phyloP scores from a whole-genome alignment of 2,113 vertebrate genomes.

The Rhinopithecus roxellana region DNA sequence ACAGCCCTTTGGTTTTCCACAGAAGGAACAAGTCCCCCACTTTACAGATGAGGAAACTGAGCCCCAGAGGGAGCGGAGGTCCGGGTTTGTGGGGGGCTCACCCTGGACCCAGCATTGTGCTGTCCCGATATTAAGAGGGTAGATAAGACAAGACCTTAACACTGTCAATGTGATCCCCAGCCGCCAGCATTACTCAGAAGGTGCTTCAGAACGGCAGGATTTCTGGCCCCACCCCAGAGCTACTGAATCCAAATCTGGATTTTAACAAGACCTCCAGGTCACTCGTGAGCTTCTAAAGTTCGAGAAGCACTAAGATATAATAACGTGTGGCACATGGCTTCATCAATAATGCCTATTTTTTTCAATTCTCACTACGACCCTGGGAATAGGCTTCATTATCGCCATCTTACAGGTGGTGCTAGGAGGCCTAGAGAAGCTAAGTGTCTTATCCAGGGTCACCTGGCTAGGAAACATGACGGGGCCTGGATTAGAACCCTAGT shows the following conservation, averaged over 20 bases:
- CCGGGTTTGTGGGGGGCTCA: neutral
- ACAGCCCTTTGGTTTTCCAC: neutral
- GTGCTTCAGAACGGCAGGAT: neutral
- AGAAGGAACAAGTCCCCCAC: neutral
- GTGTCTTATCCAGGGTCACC: neutral
- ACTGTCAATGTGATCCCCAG: fast-evolving
- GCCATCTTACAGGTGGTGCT: neutral
- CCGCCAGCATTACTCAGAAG: neutral
- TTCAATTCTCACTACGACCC: fast-evolving
- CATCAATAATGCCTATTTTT: neutral
- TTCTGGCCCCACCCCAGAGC: neutral
- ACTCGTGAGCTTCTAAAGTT: fast-evolving
- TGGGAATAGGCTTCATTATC: neutral
- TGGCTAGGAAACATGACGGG: neutral
- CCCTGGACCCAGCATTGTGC: fast-evolving
- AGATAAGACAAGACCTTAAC: neutral
- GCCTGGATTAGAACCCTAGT: neutral
- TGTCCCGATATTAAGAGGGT: fast-evolving
- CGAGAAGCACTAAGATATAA: neutral
- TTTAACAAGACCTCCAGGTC: neutral
- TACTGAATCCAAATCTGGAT: neutral
- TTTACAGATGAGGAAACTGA: neutral
- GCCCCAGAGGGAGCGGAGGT: neutral
- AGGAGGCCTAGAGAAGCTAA: neutral
- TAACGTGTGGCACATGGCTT: neutral